Conservation (phyloP, 2,113 vertebrate species). For the Marmota monax region DNA sequence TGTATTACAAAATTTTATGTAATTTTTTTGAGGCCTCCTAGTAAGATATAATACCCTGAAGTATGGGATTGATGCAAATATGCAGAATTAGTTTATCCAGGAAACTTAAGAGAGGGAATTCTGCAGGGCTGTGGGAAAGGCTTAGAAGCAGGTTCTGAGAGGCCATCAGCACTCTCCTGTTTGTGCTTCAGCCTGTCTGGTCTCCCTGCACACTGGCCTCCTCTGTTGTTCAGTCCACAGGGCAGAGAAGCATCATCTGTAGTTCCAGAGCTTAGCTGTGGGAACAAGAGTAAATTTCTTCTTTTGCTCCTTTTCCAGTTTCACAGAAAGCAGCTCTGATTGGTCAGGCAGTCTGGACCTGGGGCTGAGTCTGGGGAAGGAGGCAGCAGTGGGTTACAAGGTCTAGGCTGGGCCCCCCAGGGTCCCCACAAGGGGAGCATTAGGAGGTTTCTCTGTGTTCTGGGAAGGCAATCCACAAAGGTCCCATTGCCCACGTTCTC, state of each 20-base stretch:
- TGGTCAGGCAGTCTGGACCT: neutral
- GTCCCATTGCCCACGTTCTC: neutral
- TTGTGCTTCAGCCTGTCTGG: neutral
- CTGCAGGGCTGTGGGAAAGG: neutral
- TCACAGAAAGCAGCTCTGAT: neutral
- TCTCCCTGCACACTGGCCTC: neutral
- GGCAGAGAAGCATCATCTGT: neutral
- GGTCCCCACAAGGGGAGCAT: neutral
- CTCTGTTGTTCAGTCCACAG: neutral
- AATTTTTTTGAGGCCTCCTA: neutral
- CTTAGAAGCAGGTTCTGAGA: neutral
- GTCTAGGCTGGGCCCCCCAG: neutral
- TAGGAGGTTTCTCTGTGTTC: neutral
- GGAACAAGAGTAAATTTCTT: neutral
- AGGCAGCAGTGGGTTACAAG: fast-evolving
- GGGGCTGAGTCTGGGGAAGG: neutral
- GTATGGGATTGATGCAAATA: slow-evolving; percentile 2
- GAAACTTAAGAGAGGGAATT: neutral
- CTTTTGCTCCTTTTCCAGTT: neutral
- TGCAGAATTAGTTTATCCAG: neutral
- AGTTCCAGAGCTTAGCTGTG: neutral
- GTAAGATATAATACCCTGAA: neutral
- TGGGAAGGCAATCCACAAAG: neutral
- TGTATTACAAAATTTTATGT: neutral
- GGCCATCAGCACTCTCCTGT: neutral